Evolutionary conservation across 1,140 invertebrate genomes (phyloP).

Genomic region (Drosophila eugracilis): DNA sequence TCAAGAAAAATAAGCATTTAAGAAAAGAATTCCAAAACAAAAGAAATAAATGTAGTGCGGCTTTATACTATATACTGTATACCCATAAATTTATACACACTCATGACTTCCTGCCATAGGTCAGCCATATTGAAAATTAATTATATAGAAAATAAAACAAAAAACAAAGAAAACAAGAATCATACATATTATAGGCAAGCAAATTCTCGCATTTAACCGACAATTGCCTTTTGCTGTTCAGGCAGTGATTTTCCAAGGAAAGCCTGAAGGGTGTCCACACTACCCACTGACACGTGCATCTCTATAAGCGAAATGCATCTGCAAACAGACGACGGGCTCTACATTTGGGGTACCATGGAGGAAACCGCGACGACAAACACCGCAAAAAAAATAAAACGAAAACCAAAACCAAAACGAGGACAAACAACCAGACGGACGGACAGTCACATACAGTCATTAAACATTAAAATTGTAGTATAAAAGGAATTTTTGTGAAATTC

Average conservation of each 20-base stretch:
- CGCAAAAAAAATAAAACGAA: conserved; percentile 54
- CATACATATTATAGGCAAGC: conserved; percentile 2
- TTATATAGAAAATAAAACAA: conserved; percentile 26
- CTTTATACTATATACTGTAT: conserved; percentile 27
- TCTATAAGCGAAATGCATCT: conserved; percentile 52
- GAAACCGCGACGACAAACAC: conserved; percentile 74
- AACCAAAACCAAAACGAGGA: conserved; percentile 33
- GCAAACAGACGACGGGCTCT: conserved; percentile 62
- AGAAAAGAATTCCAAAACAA: conserved; percentile 74
- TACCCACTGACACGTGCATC: conserved; percentile 56
- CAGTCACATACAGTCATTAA: conserved; percentile 66
- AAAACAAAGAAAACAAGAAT: neutral
- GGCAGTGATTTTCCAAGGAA: conserved; percentile 49
- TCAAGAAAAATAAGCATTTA: conserved; percentile 56
- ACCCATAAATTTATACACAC: conserved; percentile 11
- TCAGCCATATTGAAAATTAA: conserved; percentile 60
- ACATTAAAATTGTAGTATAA: conserved; percentile 74
- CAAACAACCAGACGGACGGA: conserved; percentile 30
- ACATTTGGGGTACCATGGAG: conserved; percentile 50
- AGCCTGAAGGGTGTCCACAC: conserved; percentile 10
- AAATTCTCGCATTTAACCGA: conserved; percentile 11
- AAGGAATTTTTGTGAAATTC: conserved; percentile 78
- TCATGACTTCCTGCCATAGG: conserved; percentile 61
- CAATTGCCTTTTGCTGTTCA: conserved; percentile 39
- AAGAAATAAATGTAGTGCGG: conserved; percentile 63